Conservation (phyloP, 2,113 vertebrate genomes). For the Physeter macrocephalus region DNA sequence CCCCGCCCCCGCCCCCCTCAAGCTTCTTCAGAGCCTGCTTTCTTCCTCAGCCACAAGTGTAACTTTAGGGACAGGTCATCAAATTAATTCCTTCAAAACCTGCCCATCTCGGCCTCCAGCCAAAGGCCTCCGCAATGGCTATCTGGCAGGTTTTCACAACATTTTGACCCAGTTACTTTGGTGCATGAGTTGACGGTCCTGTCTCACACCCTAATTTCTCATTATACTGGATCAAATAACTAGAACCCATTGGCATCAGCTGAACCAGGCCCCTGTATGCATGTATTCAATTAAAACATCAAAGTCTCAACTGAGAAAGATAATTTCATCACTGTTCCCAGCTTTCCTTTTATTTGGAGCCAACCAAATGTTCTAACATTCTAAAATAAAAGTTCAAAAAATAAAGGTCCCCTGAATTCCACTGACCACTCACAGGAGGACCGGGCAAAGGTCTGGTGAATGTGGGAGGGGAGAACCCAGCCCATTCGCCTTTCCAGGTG, state of each 20-base stretch:
- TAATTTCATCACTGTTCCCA: not conserved
- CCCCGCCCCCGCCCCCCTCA: no score
- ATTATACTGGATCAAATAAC: not conserved
- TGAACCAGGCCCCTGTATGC: not conserved
- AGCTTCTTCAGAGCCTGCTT: not conserved
- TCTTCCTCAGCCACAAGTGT: not conserved
- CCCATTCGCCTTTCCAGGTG: not conserved
- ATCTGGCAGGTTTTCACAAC: not conserved
- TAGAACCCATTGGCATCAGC: not conserved
- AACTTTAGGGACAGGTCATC: not conserved
- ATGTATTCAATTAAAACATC: not conserved
- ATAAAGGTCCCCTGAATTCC: not conserved
- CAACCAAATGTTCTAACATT: not conserved
- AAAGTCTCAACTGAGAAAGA: not conserved
- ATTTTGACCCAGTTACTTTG: not conserved
- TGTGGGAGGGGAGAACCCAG: not conserved
- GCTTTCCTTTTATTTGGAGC: not conserved
- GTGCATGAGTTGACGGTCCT: not conserved
- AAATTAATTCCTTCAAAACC: not conserved
- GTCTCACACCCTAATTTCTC: not conserved
- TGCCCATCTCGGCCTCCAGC: not conserved
- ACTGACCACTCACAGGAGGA: not conserved
- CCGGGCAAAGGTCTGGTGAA: not conserved
- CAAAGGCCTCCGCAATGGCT: not conserved
- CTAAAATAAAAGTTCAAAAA: conserved; percentile 1